phyloP scores from a whole-genome alignment of 2,888 invertebrate species.

The Pyralis farinalis region DNA sequence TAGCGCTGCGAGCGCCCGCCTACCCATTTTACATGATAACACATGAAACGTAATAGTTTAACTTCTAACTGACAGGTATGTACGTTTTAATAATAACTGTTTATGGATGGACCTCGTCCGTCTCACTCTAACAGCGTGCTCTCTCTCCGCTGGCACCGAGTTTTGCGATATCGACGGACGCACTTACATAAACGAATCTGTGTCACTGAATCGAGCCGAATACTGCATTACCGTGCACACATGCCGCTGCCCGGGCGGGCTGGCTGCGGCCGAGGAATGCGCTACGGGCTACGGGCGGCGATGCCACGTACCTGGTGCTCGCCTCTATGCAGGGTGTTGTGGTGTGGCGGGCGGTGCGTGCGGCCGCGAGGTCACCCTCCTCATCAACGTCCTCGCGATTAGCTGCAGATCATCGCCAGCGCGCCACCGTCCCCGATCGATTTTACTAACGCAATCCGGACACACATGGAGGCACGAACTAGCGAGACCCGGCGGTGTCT shows the following conservation, averaged over 20 bases:
- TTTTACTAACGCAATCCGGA: constrained; percentile 32
- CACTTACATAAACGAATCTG: constrained; percentile 46
- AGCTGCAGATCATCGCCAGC: constrained; percentile 46
- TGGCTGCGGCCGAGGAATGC: constrained; percentile 1
- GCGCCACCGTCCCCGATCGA: constrained; percentile 39
- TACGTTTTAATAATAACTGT: constrained; percentile 18
- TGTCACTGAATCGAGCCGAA: constrained; percentile 30
- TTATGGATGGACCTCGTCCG: constrained; percentile 27
- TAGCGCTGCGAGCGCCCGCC: not conserved
- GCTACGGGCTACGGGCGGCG: constrained; percentile 7
- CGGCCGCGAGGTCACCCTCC: constrained; percentile 28
- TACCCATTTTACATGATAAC: constrained; percentile 4
- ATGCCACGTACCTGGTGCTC: constrained; percentile 34
- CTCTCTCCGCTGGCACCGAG: constrained; percentile 26
- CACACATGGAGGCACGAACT: constrained; percentile 40
- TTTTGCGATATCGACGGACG: constrained; percentile 33
- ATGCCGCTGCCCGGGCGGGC: constrained; percentile 17
- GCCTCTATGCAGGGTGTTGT: constrained; percentile 31
- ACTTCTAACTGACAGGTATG: not conserved
- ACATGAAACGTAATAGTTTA: not conserved
- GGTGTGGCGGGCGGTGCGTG: constrained; percentile 29
- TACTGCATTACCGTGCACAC: constrained; percentile 31
- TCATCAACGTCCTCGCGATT: constrained; percentile 33
- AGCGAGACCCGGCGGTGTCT: constrained; percentile 37
- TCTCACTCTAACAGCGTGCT: constrained; percentile 24